Evolutionary conservation across 2,113 vertebrate species (phyloP), one percentile per base, ranked within the genome.

Genomic region (Xenus cinereus): DNA sequence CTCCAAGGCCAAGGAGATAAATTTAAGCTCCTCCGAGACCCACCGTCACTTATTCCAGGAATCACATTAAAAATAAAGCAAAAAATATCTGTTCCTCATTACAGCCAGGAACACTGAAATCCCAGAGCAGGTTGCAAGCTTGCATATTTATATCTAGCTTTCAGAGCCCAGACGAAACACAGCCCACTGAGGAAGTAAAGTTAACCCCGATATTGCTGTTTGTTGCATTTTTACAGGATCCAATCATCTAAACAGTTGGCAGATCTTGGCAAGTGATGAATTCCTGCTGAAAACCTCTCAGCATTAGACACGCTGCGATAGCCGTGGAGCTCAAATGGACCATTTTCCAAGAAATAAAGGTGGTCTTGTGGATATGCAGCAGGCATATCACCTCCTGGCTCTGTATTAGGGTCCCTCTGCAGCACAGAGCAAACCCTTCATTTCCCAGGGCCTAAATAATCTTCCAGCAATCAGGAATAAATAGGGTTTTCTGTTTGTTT

Each of bases 81-180:
- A 84, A 80, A 80, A 82, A 82, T 41, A 76, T 94, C 89, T 84
- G 89, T 23, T 95, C 77, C 81, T 94, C 73, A 68, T 96, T 87
- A 95, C 57, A 72, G 81, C 43, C 86, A 81, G 91, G 89, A 95
- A 93, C 89, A 84, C 74, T 48, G 57, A 96, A 96, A 97, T 82
- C 87, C 69, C 84, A 62, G 37, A 80, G 71, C 93, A 95, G 89
- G 84, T 17, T 95, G 93, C 84, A 95, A 95, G 57, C 80, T 89
- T 91, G 81, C 81, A 91, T 69, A 93, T 96, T 89, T 97, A 96
- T 82, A 94, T 79, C 87, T n/a, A 64, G 62, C 48, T 75, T 97
- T 91, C 89, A 91, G 84, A 91, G 77, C 66, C 91, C 90, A 97
- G 96, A 96, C 94, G 95, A 92, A 97, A 95, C 87, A 95, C 80